Evolutionary conservation across 2,113 vertebrate genomes (phyloP).

Genomic region (Rousettus leschenaultii): DNA sequence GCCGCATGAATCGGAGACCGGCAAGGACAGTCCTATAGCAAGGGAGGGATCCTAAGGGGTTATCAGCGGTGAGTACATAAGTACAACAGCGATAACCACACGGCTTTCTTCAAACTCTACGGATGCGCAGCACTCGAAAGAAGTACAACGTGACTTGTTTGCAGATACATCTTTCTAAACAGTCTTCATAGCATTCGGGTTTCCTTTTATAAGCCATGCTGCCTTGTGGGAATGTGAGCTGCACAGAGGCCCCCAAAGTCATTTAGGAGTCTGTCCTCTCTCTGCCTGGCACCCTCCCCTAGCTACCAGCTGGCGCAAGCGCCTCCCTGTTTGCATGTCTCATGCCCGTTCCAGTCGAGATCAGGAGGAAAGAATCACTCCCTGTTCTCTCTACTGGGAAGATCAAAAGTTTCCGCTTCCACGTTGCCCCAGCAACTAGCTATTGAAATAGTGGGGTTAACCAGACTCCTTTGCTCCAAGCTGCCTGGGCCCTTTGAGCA

Average conservation of each 20-base stretch:
- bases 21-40: too few relatives aligned
- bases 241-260: not conserved
- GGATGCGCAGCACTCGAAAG: not conserved
- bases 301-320: not conserved
- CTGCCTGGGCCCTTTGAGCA: not conserved
- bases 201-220: not conserved
- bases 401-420: not conserved
- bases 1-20: not conserved
- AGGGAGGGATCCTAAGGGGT: not conserved
- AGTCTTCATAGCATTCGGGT: rapidly evolving
- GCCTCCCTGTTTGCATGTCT: not conserved
- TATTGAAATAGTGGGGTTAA: not conserved
- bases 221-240: not conserved
- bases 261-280: not conserved
- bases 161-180: not conserved
- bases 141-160: not conserved
- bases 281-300: rapidly evolving
- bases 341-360: not conserved
- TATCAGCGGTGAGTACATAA: too few relatives aligned
- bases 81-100: too few relatives aligned
- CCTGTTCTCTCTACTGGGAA: not conserved
- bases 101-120: not conserved
- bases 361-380: not conserved
- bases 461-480: not conserved
- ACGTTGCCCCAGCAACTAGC: not conserved